Evolutionary conservation across 2,888 invertebrate species (phyloP).

Genomic region (Coelopa pilipes): DNA sequence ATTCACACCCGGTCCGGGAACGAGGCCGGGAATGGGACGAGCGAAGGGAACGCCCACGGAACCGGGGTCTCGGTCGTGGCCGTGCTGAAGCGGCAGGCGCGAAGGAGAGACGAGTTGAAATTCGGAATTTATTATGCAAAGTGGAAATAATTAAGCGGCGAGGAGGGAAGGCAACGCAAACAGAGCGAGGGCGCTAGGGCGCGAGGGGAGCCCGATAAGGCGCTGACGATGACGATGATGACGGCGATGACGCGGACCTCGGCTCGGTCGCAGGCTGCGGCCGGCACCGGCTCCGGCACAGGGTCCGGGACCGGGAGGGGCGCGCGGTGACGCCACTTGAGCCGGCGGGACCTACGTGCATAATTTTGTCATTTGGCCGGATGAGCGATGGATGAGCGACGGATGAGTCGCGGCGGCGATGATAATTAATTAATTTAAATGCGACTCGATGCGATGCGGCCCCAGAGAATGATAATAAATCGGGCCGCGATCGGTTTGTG

Average conservation of each 20-base stretch:
- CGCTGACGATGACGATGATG: not conserved
- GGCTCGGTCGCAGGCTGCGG: too few relatives aligned
- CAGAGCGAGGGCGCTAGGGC: not conserved
- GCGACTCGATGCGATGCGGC: not conserved
- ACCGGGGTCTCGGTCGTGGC: not conserved
- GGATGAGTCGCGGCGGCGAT: not conserved
- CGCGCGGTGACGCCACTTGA: slow-evolving; percentile 13
- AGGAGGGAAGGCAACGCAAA: not conserved
- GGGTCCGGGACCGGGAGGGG: too few relatives aligned
- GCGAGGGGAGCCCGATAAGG: not conserved
- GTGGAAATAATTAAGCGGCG: slow-evolving; percentile 29
- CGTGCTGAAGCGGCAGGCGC: slow-evolving; percentile 12
- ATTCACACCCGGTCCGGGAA: slow-evolving; percentile 29
- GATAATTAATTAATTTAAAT: not conserved
- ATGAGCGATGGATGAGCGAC: slow-evolving; percentile 11
- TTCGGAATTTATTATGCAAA: slow-evolving; percentile 42
- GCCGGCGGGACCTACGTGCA: not conserved
- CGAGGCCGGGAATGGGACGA: not conserved
- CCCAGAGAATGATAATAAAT: too few relatives aligned
- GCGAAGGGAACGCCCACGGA: not conserved
- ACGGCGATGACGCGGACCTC: not conserved
- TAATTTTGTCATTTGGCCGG: slow-evolving; percentile 14
- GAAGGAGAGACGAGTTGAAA: slow-evolving; percentile 12
- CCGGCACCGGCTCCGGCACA: too few relatives aligned
- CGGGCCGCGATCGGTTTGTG: too few relatives aligned